Base-by-base conservation (phyloP, 2,113 vertebrate genomes). In the Lagopus leucura region DNA sequence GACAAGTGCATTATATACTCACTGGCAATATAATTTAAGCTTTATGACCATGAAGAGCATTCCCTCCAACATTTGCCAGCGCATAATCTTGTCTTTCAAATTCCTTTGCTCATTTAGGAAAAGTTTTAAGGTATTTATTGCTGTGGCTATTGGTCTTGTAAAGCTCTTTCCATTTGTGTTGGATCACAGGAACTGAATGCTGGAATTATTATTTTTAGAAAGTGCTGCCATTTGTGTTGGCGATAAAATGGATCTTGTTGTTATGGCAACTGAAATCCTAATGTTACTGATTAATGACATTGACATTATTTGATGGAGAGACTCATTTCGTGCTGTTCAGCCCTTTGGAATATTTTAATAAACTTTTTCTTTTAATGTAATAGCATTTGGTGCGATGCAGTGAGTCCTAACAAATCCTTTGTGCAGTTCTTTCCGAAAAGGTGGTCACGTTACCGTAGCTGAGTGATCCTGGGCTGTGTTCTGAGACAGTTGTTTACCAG, bases 231-330 rank as follows among this genome's bases (percentile, higher is more conserved):
- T 97, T 97, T 97, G 67, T 97, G 94, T 60, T 95, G 86, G 96
- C 97, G 84, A 91, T 93, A 93, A 96, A 97, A 95, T 97, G 89
- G 96, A 83, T 97, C 80, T 69, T 32, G 97, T 97, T 96, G 97
- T 94, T 94, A 97, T 96, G 92, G 96, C 88, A 97, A 97, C 97
- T 75, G 86, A 92, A 97, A 94, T 94, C 76, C 79, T 95, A 88
- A 96, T 90, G 92, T 88, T 88, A 92, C 92, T 97, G 95, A 96
- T 96, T 97, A 97, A 94, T 96, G 92, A 94, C 88, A 89, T 82
- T 95, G 94, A 94, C 94, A 93, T 91, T 94, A 70, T 71, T 85
- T 96, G 94, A 91, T 97, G 92, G 95, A 93, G 76, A 75, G 79
- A 82, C 78, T 96, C 63, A 45, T 78, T 89, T 95, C 74, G 83